Conservation (phyloP, 2,888 invertebrate species). For the Phania funesta region DNA sequence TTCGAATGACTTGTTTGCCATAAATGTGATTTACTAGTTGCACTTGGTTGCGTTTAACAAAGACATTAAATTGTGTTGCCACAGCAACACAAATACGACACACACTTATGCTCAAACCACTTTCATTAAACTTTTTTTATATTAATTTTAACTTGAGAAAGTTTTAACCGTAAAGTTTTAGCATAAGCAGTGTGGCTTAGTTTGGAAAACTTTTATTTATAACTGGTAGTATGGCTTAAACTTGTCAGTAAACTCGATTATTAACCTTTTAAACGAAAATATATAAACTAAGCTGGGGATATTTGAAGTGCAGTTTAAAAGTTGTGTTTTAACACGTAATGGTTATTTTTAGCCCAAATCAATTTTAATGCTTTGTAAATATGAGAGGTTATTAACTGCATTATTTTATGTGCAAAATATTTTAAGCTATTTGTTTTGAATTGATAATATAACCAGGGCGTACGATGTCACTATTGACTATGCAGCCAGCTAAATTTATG, state of each 20-base stretch:
- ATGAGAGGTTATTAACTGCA: too few species aligned
- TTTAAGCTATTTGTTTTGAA: too few species aligned
- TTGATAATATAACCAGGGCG: too few species aligned
- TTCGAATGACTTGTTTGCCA: constrained; percentile 58
- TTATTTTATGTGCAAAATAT: too few species aligned
- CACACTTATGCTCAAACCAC: background rate
- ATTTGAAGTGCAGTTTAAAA: background rate
- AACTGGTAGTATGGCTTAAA: constrained; percentile 9
- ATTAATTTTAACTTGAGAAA: constrained; percentile 30
- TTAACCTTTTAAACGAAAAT: constrained; percentile 39
- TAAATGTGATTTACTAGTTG: constrained; percentile 52
- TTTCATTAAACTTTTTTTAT: constrained; percentile 54
- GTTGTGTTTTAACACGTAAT: background rate
- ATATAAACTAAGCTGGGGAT: background rate
- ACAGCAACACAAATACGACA: background rate
- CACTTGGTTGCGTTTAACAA: constrained; percentile 29
- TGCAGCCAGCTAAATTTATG: too few species aligned
- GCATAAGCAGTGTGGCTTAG: background rate
- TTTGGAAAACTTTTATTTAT: constrained; percentile 30
- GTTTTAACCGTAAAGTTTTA: constrained; percentile 1
- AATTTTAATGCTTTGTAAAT: too few species aligned
- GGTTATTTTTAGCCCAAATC: too few species aligned
- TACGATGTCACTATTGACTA: too few species aligned
- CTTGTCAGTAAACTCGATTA: constrained; percentile 40
- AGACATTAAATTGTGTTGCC: constrained; percentile 16